These are phyloP conservation scores for Lasioglossum figueresi DNA, from an alignment of 2,888 invertebrate genomes.

Conservation along the genomic window DNA sequence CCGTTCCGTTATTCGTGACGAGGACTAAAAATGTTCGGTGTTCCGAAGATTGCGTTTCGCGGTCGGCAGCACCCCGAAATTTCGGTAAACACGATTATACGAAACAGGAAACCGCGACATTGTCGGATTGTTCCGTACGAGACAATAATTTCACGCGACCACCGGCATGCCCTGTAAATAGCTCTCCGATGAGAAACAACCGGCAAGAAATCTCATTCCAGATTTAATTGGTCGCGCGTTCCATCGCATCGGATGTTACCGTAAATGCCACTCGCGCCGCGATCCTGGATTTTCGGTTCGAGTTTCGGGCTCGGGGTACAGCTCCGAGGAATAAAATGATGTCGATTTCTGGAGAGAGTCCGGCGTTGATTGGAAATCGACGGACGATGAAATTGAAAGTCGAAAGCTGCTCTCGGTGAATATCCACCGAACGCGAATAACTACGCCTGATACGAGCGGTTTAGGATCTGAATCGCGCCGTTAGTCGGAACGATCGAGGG, in stretches of 20 bases:
- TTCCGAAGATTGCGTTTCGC: background rate
- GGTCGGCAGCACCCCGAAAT: background rate
- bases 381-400: constrained; percentile 49
- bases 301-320: background rate
- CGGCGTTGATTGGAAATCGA: constrained; percentile 50
- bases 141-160: constrained; percentile 22
- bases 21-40: too few relatives aligned
- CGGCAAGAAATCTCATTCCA: constrained; percentile 34
- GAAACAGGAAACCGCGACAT: background rate
- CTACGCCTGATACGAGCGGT: background rate
- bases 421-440: background rate
- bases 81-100: constrained; percentile 12
- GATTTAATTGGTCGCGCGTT: constrained; percentile 44
- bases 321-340: constrained; percentile 33
- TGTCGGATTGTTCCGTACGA: background rate
- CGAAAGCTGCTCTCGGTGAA: constrained; percentile 30
- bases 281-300: constrained; percentile 9
- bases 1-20: too few relatives aligned
- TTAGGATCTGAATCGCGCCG: constrained; percentile 13
- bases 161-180: constrained; percentile 43
- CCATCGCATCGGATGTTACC: background rate
- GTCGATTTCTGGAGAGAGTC: constrained; percentile 26
- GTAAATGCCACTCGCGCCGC: constrained; percentile 9
- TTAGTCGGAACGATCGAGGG: constrained; percentile 20
- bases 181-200: constrained; percentile 4